Conservation (phyloP, 2,113 vertebrate species). For the Pungitius pungitius region DNA sequence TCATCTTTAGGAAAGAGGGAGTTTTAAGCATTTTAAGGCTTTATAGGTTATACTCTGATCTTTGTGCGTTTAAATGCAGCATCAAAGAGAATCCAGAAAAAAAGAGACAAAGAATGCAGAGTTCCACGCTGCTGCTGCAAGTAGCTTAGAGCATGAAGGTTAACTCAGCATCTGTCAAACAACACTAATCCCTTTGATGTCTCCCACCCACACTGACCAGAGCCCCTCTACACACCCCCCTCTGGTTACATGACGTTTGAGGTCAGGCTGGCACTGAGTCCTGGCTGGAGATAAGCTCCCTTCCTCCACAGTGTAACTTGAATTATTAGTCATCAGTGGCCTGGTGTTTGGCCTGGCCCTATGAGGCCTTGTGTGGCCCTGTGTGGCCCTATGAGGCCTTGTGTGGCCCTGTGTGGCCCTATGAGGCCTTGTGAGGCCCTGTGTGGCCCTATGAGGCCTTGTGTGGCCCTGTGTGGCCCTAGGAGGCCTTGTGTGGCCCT, state of each 20-base stretch:
- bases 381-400: no score
- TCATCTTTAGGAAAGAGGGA: not conserved
- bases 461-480: no score
- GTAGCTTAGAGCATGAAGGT: not conserved
- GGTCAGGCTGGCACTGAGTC: conserved; percentile 16
- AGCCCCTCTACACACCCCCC: conserved; percentile 39
- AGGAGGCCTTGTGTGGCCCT: no score
- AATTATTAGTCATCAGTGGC: conserved; percentile 7
- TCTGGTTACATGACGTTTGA: conserved; percentile 37
- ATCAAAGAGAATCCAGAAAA: not conserved
- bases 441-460: not conserved
- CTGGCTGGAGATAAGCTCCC: conserved; percentile 18
- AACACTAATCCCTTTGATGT: conserved; percentile 28
- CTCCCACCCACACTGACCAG: conserved; percentile 23
- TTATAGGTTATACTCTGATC: not conserved
- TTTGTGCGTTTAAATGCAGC: not conserved
- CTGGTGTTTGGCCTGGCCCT: not conserved
- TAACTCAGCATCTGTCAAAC: conserved; percentile 28
- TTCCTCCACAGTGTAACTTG: not conserved
- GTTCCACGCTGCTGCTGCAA: not conserved
- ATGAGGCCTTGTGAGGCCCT: no score
- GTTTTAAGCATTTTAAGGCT: not conserved
- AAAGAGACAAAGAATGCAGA: not conserved
- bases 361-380: not conserved
- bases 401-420: no score